Conservation (phyloP, 1,140 invertebrate species). For the Halesus radiatus region DNA sequence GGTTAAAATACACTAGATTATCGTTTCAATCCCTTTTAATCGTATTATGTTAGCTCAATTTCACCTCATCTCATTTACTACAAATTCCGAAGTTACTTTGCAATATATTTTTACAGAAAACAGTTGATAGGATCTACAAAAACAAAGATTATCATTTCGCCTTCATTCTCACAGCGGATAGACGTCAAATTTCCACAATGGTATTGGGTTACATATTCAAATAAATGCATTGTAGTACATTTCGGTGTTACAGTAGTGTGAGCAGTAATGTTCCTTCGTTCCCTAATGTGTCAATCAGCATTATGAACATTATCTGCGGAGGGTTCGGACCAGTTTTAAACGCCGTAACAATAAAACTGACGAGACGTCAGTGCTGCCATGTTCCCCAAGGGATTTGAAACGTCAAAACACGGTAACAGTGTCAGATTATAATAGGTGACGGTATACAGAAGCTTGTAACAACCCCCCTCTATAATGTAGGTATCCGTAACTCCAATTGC, state of each 20-base stretch:
- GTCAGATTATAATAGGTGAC: background rate
- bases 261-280: background rate
- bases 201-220: constrained; percentile 14
- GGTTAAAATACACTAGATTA: no score
- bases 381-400: constrained; percentile 36
- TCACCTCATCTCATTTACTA: no score
- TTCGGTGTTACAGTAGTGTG: no score
- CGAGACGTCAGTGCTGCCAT: constrained; percentile 25
- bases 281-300: constrained; percentile 45
- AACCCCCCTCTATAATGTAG: no score
- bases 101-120: no score
- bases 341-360: constrained; percentile 13
- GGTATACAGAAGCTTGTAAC: no score
- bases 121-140: background rate
- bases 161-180: background rate
- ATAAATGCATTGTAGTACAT: background rate
- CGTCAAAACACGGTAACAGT: constrained; percentile 43
- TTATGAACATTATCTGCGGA: constrained; percentile 6
- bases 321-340: constrained; percentile 35
- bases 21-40: no score
- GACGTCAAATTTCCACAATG: constrained; percentile 20
- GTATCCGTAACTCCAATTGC: no score
- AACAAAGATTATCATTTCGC: constrained; percentile 27
- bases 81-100: no score
- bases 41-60: no score